These are phyloP conservation scores for Silurus asotus DNA, from an alignment of 2,113 vertebrate species.

Conservation along the genomic window DNA sequence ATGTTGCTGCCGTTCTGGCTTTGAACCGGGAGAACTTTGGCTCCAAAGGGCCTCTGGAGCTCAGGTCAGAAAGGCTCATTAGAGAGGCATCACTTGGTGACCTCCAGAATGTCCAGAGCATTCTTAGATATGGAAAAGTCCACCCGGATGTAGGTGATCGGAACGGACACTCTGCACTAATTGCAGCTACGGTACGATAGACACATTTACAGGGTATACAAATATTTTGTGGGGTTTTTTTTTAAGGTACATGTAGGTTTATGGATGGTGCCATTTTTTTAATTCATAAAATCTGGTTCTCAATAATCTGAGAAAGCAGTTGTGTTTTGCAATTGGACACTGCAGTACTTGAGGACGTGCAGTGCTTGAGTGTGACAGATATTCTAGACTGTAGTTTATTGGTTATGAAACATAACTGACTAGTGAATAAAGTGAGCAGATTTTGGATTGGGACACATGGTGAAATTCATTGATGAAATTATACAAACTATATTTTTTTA, in stretches of 20 bases:
- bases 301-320: not conserved
- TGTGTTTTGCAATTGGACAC: not conserved
- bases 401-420: not conserved
- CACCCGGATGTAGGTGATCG: slow-evolving; percentile 77
- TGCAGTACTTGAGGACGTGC: not conserved
- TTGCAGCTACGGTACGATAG: slow-evolving; percentile 78
- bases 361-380: not conserved
- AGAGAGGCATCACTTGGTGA: slow-evolving; percentile 72
- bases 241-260: not conserved
- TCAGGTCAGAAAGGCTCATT: slow-evolving; percentile 73
- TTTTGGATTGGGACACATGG: not conserved
- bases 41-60: slow-evolving; percentile 74
- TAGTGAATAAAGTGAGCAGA: not conserved
- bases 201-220: not conserved
- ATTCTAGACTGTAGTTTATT: not conserved
- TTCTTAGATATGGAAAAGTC: slow-evolving; percentile 66
- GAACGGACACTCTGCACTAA: slow-evolving; percentile 75
- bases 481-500: no score
- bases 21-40: slow-evolving; percentile 69
- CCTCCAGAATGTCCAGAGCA: slow-evolving; percentile 56
- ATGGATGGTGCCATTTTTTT: not conserved
- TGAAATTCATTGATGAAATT: not conserved
- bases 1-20: slow-evolving; percentile 69
- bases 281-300: not conserved
- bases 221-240: not conserved